Evolutionary conservation across 2,888 invertebrate species (phyloP), one percentile per base, ranked within the genome.

Genomic region (Rugalucina vietnamica): DNA sequence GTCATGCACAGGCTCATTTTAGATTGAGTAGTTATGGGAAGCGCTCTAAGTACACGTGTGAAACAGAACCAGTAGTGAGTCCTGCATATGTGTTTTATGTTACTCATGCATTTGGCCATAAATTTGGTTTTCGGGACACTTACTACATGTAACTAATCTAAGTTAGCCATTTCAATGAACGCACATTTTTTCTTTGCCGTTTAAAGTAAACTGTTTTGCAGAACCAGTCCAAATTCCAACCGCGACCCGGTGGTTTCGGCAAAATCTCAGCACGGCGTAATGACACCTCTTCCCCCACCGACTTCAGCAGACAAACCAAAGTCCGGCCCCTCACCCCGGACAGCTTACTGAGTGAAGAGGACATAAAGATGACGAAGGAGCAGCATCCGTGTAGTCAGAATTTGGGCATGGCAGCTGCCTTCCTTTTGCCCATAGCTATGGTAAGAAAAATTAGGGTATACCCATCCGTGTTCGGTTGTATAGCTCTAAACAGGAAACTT

Each of bases 311-410:
- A 72, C 54, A 60, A 5, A 27, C 49, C 12, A 29, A 37, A 43
- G 65, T 65, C 4, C 70, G 87, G 36, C 84, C 87, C 1, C 37
- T 70, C 29, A 80, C 87, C 1, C 81, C 82, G 0, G 82, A 81
- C 43, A 80, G 80, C 24, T 32, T 65, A 0, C 43, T 32, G 8
- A 82, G 80, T 32, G 69, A 82, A 0, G 84, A 80, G 12, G 72
- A 76, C 0, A 60, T 49, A 4, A 82, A 79, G 32, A 37, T 81
- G 29, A 85, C 85, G 24, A 82, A 72, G 37, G 82, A 87, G 34
- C 87, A 87, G 54, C 81, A 82, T 37, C 37, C 71, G 14, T 87
- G 87, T 79, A 79, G 82, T 4, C 82, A 82, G 74, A 85, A 87
- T 37, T 70, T 87, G n/a, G 87, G 84, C 12, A 81, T 87, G 85